Evolutionary conservation across 2,797 vertebrate genomes (phyloP).

Genomic region (Euthynnus affinis): DNA sequence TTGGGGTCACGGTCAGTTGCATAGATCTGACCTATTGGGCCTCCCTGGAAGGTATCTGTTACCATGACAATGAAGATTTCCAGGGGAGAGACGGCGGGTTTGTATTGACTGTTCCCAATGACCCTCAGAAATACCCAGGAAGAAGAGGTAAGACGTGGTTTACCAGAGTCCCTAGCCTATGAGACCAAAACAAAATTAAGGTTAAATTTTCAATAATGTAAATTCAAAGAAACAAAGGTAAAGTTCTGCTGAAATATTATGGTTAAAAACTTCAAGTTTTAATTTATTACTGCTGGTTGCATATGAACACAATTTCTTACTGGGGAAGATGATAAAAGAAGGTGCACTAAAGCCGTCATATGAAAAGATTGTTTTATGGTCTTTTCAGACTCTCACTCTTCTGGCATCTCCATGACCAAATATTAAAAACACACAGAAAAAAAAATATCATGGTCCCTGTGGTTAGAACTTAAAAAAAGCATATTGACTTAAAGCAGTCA

Average conservation of each 20-base stretch:
- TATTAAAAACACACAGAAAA: background rate
- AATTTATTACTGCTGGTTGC: background rate
- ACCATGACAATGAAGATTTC: conserved; percentile 95
- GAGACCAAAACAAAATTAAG: conserved; percentile 24
- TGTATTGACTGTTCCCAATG: conserved; percentile 94
- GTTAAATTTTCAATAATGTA: background rate
- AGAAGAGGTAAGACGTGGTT: conserved; percentile 90
- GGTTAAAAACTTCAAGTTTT: background rate
- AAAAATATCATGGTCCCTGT: background rate
- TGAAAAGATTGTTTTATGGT: background rate
- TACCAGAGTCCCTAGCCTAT: conserved; percentile 94
- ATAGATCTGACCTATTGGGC: conserved; percentile 94
- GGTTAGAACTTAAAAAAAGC: background rate
- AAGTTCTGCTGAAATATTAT: background rate
- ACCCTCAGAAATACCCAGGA: conserved; percentile 92
- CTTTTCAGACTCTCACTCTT: background rate
- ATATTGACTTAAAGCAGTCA: background rate
- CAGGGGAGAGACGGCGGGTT: conserved; percentile 92
- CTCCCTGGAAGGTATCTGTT: conserved; percentile 94
- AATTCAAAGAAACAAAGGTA: background rate
- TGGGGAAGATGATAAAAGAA: background rate
- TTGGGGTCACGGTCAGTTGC: conserved; percentile 94
- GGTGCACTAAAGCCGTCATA: background rate
- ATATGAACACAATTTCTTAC: background rate
- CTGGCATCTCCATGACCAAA: background rate